Conservation (phyloP, 37 sponge, comb jelly and placozoan genomes). For the Halichondria panicea region DNA sequence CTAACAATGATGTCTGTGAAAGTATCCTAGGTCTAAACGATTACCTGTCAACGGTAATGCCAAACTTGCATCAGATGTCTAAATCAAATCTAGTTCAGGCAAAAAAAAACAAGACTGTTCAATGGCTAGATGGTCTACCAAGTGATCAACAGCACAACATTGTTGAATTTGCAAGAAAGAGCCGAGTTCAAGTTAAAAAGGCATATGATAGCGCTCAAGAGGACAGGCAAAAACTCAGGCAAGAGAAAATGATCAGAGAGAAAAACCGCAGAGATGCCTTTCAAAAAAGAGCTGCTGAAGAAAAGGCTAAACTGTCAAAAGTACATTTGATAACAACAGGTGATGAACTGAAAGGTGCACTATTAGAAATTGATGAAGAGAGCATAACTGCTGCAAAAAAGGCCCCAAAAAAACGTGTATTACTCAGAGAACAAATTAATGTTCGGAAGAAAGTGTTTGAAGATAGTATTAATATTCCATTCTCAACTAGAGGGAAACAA, state of each 20-base stretch:
- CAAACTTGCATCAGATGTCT: conserved; percentile 43
- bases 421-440: conserved; percentile 38
- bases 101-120: conserved; percentile 53
- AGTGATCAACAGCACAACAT: conserved; percentile 24
- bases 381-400: conserved; percentile 39
- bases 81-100: conserved; percentile 45
- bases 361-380: conserved; percentile 52
- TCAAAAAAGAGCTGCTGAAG: conserved; percentile 12
- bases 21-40: conserved; percentile 58
- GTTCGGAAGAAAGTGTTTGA: conserved; percentile 31
- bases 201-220: conserved; percentile 31
- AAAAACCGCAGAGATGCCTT: conserved; percentile 46
- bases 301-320: conserved; percentile 33
- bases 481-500: conserved; percentile 26
- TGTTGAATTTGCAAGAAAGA: conserved; percentile 32
- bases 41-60: conserved; percentile 38
- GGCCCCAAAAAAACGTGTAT: conserved; percentile 26
- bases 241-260: conserved; percentile 25
- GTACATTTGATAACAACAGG: conserved; percentile 28
- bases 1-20: conserved; percentile 64
- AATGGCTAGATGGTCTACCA: conserved; percentile 29
- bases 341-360: conserved; percentile 38
- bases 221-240: neutral
- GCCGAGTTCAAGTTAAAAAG: conserved; percentile 15
- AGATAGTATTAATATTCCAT: conserved; percentile 32